Conservation (phyloP, 2,888 invertebrate genomes). For the Agrenia bidenticulata region DNA sequence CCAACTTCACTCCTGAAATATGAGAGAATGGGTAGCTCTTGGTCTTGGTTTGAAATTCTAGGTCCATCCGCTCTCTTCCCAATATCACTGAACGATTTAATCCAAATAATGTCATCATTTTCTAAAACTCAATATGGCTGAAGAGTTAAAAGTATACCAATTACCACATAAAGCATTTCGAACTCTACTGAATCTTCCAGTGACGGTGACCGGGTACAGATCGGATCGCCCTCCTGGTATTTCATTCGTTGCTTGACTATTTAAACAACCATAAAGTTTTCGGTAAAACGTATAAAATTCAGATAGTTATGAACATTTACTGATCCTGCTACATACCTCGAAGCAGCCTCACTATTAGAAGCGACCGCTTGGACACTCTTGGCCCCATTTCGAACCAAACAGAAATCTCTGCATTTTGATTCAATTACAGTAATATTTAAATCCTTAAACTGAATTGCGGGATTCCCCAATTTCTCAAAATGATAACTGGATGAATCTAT, state of each 20-base stretch:
- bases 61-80: slow-evolving; percentile 50
- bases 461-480: slow-evolving; percentile 50
- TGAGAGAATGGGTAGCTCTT: slow-evolving; percentile 48
- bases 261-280: too few species aligned
- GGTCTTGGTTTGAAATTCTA: slow-evolving; percentile 51
- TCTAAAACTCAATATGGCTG: slow-evolving; percentile 9
- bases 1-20: slow-evolving; percentile 48
- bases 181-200: slow-evolving; percentile 49
- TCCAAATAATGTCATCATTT: too few species aligned
- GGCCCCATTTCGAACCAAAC: slow-evolving; percentile 51
- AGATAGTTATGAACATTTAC: too few species aligned
- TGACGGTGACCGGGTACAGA: slow-evolving; percentile 48
- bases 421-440: slow-evolving; percentile 37
- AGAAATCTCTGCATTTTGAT: slow-evolving; percentile 50
- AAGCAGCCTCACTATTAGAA: slow-evolving; percentile 21
- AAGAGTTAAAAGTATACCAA: too few species aligned
- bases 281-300: too few species aligned
- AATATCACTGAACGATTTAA: slow-evolving; percentile 50
- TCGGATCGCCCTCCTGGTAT: slow-evolving; percentile 41
- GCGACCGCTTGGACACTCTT: slow-evolving; percentile 48
- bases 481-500: slow-evolving; percentile 39
- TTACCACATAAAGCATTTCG: slow-evolving; percentile 51
- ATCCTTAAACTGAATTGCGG: slow-evolving; percentile 38
- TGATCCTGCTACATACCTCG: too few species aligned
- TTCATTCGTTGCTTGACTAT: slow-evolving; percentile 30